Conservation (phyloP, 92 coral and sea anemone species). For the Paragorgia papillata region DNA sequence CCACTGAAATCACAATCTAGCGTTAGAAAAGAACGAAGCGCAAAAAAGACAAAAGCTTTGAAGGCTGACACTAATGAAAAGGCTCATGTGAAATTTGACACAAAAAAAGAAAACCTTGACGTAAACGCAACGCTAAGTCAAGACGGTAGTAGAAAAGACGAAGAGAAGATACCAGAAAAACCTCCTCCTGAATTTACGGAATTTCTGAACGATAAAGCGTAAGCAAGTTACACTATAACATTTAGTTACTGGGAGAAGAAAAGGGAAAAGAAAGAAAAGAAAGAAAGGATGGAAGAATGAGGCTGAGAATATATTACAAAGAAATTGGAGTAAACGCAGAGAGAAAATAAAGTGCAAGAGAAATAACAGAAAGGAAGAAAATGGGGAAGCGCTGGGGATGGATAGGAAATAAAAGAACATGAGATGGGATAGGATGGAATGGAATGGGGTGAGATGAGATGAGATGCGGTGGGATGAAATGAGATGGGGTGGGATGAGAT, state of each 20-base stretch:
- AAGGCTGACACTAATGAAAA: conserved; percentile 60
- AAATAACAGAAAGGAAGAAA: too few relatives aligned
- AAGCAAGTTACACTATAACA: conserved; percentile 31
- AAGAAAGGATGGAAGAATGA: neutral
- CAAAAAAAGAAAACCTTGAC: conserved; percentile 52
- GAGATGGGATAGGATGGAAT: too few relatives aligned
- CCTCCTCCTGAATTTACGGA: conserved; percentile 85
- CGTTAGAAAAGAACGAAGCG: conserved; percentile 47
- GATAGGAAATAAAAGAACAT: too few relatives aligned
- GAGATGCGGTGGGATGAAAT: too few relatives aligned
- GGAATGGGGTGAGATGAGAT: too few relatives aligned
- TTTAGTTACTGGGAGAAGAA: conserved; percentile 1
- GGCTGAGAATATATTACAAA: too few relatives aligned
- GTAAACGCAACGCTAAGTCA: conserved; percentile 40
- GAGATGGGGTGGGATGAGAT: too few relatives aligned
- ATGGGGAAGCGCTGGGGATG: too few relatives aligned
- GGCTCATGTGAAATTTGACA: conserved; percentile 71
- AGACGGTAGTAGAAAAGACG: conserved; percentile 51
- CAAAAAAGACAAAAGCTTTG: conserved; percentile 47
- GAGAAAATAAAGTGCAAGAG: neutral
- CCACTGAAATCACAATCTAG: conserved; percentile 43
- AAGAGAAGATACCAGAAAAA: conserved; percentile 61
- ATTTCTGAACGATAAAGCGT: conserved; percentile 89
- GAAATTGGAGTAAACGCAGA: neutral
- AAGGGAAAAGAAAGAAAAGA: neutral